Evolutionary conservation across 2,888 invertebrate species (phyloP).

Genomic region (Alcis repandata): DNA sequence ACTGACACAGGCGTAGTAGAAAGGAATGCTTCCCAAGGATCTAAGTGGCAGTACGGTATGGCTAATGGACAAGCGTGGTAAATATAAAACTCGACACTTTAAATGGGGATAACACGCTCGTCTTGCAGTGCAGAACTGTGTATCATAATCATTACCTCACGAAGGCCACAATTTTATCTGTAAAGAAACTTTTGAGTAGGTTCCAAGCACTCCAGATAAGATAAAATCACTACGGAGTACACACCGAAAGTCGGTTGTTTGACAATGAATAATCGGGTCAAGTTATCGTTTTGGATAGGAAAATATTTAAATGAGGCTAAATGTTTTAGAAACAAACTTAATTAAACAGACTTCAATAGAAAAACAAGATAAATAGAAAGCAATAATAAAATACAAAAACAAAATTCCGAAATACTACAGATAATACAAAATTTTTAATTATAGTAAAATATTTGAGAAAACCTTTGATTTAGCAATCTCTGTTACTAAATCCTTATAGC

Average conservation of each 20-base stretch:
- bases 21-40: constrained; percentile 21
- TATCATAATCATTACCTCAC: constrained; percentile 19
- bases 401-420: no score
- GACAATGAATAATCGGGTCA: constrained; percentile 4
- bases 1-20: constrained; percentile 11
- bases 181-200: constrained; percentile 21
- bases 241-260: constrained; percentile 7
- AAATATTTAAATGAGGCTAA: background rate
- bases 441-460: no score
- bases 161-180: constrained; percentile 29
- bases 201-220: constrained; percentile 26
- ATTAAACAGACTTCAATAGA: background rate
- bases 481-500: no score
- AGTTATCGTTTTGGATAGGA: background rate
- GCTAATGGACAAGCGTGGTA: constrained; percentile 30
- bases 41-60: constrained; percentile 11
- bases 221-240: constrained; percentile 13
- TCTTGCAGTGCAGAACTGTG: constrained; percentile 27
- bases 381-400: no score
- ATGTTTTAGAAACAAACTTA: background rate
- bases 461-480: no score
- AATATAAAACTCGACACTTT: constrained; percentile 24
- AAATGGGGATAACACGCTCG: constrained; percentile 18
- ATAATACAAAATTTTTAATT: no score
- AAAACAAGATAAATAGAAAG: background rate